A percentile compares a stretch with the other conserved stretches of the same genome.
phyloP scores from a whole-genome alignment of 2,113 vertebrate species.

The Sorex fumeus region DNA sequence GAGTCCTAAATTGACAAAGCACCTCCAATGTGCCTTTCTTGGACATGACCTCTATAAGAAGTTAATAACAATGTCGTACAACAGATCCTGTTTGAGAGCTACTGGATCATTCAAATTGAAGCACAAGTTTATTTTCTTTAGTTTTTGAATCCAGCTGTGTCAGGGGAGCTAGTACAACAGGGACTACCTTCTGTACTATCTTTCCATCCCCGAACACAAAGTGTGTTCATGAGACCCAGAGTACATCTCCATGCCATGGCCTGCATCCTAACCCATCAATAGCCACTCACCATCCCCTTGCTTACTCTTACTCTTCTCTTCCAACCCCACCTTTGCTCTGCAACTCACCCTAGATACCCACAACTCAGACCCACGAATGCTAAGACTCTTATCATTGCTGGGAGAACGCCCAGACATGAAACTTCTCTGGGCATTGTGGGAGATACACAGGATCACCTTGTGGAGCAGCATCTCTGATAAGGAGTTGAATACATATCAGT shows the following conservation, averaged over 20 bases:
- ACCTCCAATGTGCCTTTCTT: no score
- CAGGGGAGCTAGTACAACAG: no score
- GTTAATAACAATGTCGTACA: no score
- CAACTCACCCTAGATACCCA: background rate
- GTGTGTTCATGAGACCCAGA: background rate
- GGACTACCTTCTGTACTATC: no score
- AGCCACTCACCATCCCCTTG: background rate
- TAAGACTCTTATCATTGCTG: background rate
- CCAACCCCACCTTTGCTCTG: background rate
- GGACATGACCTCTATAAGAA: no score
- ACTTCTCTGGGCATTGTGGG: background rate
- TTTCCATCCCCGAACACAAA: background rate
- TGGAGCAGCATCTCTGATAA: background rate
- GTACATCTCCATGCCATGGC: background rate
- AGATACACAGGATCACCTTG: background rate
- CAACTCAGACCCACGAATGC: background rate
- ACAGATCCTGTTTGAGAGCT: no score
- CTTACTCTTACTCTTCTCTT: background rate
- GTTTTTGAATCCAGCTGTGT: no score
- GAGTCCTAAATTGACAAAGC: no score
- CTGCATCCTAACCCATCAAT: background rate
- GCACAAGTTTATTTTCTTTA: no score
- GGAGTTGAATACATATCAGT: background rate
- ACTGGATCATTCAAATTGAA: no score
- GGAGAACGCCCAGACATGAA: background rate